Base-by-base conservation (phyloP, 2,113 vertebrate genomes). In the Agapornis roseicollis region DNA sequence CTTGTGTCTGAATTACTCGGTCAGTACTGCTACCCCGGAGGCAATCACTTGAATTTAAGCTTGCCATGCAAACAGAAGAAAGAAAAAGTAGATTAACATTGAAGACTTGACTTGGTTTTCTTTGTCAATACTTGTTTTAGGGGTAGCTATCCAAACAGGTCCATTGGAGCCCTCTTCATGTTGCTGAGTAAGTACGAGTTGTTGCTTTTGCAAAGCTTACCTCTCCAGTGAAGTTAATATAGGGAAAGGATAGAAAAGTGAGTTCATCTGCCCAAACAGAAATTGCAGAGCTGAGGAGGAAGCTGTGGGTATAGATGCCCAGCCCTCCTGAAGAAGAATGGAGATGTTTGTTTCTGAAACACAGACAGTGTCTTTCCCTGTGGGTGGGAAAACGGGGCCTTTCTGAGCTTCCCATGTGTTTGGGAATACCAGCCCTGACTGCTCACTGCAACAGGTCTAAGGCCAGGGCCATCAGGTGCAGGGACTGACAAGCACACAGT, bases 401-500 rank as follows among this genome's bases (percentile, higher is more conserved):
- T 84, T 66, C 52, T 72, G 70, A 86, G n/a, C 46, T 73, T 69
- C 24, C 35, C 13, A 9, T 73, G 53, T 74, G 49, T 29, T 84
- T 66, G 6, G 14, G 64, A 44, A 42, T 52, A 12, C 35, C 6
- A 17, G 6, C 13, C n/a, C 28, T 58, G n/a, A 29, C 18, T 0
- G 1, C 27, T 83, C 13, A 10, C 19, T 2, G 2, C 61, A 68
- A 56, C 1, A 2, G n/a, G 20, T 52, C 19, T 31, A 2, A 4
- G 33, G 27, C 46, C 22, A 81, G 49, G 44, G 7, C 33, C 18
- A 25, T 47, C 11, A 52, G 10, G 27, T 52, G 27, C 15, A 24
- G 49, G 29, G 17, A 11, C 3, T n/a, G 44, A 66, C 0, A 9
- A 47, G 27, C 28, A 17, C 55, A 14, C 0, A 1, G 35, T 37